Evolutionary conservation across 1,140 invertebrate species (phyloP), one percentile per base, ranked within the genome.

Genomic region (Drosophila erecta): DNA sequence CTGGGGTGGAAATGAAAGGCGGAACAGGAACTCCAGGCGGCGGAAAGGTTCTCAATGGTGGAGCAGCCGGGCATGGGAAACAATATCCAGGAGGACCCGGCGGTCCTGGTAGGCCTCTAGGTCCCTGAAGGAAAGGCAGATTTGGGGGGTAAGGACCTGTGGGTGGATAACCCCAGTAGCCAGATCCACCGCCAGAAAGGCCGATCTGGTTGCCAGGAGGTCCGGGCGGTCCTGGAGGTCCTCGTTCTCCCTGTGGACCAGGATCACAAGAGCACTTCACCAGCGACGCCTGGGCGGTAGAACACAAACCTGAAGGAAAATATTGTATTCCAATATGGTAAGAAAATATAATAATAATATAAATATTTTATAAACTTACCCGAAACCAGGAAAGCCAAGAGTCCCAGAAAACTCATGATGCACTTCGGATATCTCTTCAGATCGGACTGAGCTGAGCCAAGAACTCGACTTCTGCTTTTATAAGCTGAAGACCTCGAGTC

Each of bases 191-290:
- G 2, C 43, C 58, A 24, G 7, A 17, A 5, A 5, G 20, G 4
- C 70, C 74, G 40, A n/a, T 17, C 3, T 11, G 12, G 5, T 54
- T 43, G 11, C 72, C 46, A 8, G 44, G 59, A 7, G 57, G 70
- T 0, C 86, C 86, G 0, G 85, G 85, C 0, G 78, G 61, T 37
- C 85, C 85, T 0, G 81, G 85, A 33, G 76, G 64, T 7, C 85
- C 85, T 17, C 65, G 55, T 8, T 65, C 70, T 0, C 76, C 84
- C 5, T 56, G 33, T 4, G 76, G 53, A 12, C 84, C 84, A 15
- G 86, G 67, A 27, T 90, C 86, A 62, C 85, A 89, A 6, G 62
- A 74, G 43, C 85, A 89, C 24, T 81, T 86, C 44, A 85, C 41
- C 14, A 89, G 43, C 3, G 85, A 76, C 14, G 70, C 86, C 3